These are phyloP conservation scores for Gymnocephalus cernua DNA, from an alignment of 2,113 vertebrate genomes.

Conservation along the genomic window DNA sequence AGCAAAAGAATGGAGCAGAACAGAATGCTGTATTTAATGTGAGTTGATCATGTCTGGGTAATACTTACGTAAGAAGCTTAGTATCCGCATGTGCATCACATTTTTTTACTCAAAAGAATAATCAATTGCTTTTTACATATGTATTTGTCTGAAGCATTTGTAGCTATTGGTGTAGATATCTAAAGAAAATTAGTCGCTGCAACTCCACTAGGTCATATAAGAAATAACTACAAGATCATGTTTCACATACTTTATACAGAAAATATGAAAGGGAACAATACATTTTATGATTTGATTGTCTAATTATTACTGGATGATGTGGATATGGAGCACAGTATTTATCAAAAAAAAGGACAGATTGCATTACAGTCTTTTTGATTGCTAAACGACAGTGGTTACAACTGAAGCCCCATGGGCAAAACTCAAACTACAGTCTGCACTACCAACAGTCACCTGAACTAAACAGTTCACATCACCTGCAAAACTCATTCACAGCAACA, in stretches of 20 bases:
- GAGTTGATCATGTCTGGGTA: neutral
- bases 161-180: neutral
- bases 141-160: neutral
- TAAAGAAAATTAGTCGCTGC: neutral
- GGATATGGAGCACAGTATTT: too few species aligned
- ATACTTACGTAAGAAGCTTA: neutral
- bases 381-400: too few species aligned
- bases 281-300: neutral
- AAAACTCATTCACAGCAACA: too few species aligned
- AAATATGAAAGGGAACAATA: neutral
- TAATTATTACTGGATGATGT: neutral
- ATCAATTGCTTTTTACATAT: neutral
- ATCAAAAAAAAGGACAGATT: neutral
- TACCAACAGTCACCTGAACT: too few species aligned
- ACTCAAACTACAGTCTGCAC: too few species aligned
- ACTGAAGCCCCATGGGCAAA: too few species aligned
- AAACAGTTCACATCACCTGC: too few species aligned
- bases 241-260: neutral
- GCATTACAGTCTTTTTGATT: neutral
- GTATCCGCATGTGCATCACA: neutral
- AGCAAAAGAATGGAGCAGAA: neutral
- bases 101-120: neutral
- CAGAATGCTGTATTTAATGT: neutral
- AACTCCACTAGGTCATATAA: too few species aligned
- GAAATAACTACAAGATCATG: neutral